Evolutionary conservation across 1,140 invertebrate species (phyloP).

Genomic region (Meloidogyne hapla): DNA sequence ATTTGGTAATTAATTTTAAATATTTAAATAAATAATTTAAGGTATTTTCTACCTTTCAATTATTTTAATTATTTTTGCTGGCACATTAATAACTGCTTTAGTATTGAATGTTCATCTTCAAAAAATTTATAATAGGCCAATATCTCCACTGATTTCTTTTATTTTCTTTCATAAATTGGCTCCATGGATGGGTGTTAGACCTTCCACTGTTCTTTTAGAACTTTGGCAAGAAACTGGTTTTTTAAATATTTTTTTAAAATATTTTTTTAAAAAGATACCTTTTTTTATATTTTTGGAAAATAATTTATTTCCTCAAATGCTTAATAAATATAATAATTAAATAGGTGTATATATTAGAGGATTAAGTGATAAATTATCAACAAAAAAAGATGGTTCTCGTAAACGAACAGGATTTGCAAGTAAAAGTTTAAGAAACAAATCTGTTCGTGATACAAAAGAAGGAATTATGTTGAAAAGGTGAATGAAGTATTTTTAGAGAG

Average conservation of each 20-base stretch:
- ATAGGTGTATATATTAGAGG: conserved; percentile 32
- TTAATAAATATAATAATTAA: not conserved
- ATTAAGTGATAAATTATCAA: conserved; percentile 15
- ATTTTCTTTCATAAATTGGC: conserved; percentile 63
- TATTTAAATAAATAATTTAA: conserved; percentile 6
- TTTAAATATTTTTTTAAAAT: conserved; percentile 22
- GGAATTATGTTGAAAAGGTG: not conserved
- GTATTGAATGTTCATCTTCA: conserved; percentile 63
- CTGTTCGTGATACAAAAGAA: not conserved
- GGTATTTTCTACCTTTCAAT: conserved; percentile 61
- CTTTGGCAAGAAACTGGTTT: conserved; percentile 59
- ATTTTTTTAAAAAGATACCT: not conserved
- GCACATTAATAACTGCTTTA: conserved; percentile 63
- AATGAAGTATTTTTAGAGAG: not conserved
- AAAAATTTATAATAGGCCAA: conserved; percentile 58
- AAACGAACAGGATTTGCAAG: not conserved
- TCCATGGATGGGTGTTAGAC: conserved; percentile 50
- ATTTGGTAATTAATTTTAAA: conserved; percentile 41
- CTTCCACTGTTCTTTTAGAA: conserved; percentile 57
- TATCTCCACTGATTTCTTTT: conserved; percentile 53
- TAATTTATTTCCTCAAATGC: no score
- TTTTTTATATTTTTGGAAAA: no score
- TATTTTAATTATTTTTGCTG: conserved; percentile 62
- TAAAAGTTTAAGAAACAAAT: not conserved
- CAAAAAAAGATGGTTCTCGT: not conserved